Percentiles rank a stretch among this genome's conserved stretches.
Conservation (phyloP, 1,140 invertebrate species). For the Dufourea novaeangliae region DNA sequence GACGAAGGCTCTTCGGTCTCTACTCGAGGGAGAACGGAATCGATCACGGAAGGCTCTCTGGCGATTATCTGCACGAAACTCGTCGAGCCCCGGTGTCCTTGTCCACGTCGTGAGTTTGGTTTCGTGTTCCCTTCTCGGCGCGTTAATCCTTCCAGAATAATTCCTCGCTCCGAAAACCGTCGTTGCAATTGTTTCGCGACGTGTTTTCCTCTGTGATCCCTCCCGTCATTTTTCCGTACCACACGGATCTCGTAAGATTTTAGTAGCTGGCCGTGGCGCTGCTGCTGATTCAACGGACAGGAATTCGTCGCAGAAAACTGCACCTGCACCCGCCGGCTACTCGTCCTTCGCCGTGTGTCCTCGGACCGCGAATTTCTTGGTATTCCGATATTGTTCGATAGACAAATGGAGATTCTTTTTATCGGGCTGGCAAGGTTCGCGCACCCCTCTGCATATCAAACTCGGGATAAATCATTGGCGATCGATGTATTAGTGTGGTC, state of each 20-base stretch:
- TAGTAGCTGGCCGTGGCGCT: background rate
- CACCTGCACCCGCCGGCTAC: conserved; percentile 38
- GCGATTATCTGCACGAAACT: conserved; percentile 12
- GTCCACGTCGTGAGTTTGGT: background rate
- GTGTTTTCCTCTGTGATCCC: too few species aligned
- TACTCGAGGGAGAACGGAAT: background rate
- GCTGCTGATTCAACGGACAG: conserved; percentile 56
- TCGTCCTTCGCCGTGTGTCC: conserved; percentile 38
- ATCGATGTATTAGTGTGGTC: background rate
- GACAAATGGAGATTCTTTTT: conserved; percentile 28
- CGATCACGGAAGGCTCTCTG: conserved; percentile 9
- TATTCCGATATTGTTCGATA: conserved; percentile 50
- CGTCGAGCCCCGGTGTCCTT: background rate
- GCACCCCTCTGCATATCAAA: conserved; percentile 47
- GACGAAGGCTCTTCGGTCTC: background rate
- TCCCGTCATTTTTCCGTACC: background rate
- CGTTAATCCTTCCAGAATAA: background rate
- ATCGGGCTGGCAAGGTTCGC: conserved; percentile 15
- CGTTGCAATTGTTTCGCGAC: background rate
- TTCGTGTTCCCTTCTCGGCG: background rate
- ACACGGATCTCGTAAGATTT: background rate
- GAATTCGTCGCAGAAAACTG: conserved; percentile 62
- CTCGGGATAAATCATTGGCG: background rate
- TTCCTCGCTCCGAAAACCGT: background rate
- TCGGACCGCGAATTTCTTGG: conserved; percentile 54